These are phyloP conservation scores for Drosophila lacicola DNA, from an alignment of 2,888 invertebrate species.

Conservation along the genomic window DNA sequence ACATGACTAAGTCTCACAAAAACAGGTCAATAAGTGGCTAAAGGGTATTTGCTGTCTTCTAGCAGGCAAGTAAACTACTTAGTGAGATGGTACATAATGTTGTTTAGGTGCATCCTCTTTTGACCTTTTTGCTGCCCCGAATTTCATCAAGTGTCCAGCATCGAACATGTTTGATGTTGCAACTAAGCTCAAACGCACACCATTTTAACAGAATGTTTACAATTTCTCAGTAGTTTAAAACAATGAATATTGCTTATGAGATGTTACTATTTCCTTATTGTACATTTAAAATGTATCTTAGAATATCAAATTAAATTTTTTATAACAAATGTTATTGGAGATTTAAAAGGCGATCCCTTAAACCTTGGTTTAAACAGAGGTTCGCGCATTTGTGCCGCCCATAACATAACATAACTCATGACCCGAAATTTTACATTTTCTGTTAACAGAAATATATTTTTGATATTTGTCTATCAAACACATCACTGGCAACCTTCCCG, in stretches of 20 bases:
- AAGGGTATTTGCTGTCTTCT: background rate
- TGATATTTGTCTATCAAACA: constrained; percentile 18
- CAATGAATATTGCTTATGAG: too few relatives aligned
- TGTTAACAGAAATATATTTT: background rate
- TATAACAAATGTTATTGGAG: too few relatives aligned
- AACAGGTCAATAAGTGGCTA: background rate
- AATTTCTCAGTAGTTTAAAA: background rate
- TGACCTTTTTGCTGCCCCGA: constrained; percentile 10
- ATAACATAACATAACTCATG: background rate
- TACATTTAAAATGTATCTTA: too few relatives aligned
- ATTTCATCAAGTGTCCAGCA: constrained; percentile 29
- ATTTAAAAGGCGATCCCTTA: too few relatives aligned
- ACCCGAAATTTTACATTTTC: background rate
- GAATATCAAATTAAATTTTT: too few relatives aligned
- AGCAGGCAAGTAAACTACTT: background rate
- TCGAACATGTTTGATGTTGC: constrained; percentile 46
- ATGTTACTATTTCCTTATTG: too few relatives aligned
- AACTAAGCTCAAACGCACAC: background rate
- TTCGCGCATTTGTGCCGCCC: too few relatives aligned
- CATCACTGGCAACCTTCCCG: background rate
- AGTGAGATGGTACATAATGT: background rate
- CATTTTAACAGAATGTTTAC: constrained; percentile 24
- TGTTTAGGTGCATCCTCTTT: constrained; percentile 38
- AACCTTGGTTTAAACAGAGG: too few relatives aligned
- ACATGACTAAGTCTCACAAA: too few relatives aligned